These are phyloP conservation scores for Macaria liturata DNA, from an alignment of 2,888 invertebrate genomes.

Conservation along the genomic window DNA sequence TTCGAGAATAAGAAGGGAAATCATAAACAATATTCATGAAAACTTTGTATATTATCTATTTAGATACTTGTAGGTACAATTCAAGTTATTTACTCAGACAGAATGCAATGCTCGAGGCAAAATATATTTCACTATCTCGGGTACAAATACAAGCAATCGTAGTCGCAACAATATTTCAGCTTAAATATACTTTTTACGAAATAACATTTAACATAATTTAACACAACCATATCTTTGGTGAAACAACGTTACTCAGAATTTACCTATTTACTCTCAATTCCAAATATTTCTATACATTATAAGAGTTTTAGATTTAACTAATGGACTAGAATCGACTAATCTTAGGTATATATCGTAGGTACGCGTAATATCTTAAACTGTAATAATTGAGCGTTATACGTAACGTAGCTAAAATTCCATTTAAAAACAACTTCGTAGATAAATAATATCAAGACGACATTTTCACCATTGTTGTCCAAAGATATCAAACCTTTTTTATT, in stretches of 20 bases:
- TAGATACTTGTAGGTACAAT: slow-evolving; percentile 42
- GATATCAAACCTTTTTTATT: too few species aligned
- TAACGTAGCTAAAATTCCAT: slow-evolving; percentile 52
- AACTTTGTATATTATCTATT: slow-evolving; percentile 63
- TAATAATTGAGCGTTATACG: slow-evolving; percentile 73
- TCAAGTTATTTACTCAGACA: slow-evolving; percentile 32
- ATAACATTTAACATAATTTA: slow-evolving; percentile 38
- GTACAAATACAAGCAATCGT: slow-evolving; percentile 26
- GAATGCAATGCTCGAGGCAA: slow-evolving; percentile 14
- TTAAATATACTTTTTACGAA: slow-evolving; percentile 33
- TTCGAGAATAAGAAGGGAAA: slow-evolving; percentile 12
- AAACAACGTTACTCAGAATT: slow-evolving; percentile 37
- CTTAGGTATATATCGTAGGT: slow-evolving; percentile 21
- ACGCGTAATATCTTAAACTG: slow-evolving; percentile 35
- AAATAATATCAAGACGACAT: slow-evolving; percentile 1
- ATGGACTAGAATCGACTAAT: slow-evolving; percentile 60
- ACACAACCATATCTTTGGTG: slow-evolving; percentile 56
- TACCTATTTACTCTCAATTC: slow-evolving; percentile 44
- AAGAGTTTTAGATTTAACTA: slow-evolving; percentile 49
- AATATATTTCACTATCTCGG: slow-evolving; percentile 28
- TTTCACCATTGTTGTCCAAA: too few species aligned
- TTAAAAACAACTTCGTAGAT: slow-evolving; percentile 28
- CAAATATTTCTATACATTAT: slow-evolving; percentile 32
- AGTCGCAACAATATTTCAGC: slow-evolving; percentile 47
- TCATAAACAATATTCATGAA: slow-evolving; percentile 45